Conservation (phyloP, 2,797 vertebrate genomes). For the Pseudotriccus pelzelni region DNA sequence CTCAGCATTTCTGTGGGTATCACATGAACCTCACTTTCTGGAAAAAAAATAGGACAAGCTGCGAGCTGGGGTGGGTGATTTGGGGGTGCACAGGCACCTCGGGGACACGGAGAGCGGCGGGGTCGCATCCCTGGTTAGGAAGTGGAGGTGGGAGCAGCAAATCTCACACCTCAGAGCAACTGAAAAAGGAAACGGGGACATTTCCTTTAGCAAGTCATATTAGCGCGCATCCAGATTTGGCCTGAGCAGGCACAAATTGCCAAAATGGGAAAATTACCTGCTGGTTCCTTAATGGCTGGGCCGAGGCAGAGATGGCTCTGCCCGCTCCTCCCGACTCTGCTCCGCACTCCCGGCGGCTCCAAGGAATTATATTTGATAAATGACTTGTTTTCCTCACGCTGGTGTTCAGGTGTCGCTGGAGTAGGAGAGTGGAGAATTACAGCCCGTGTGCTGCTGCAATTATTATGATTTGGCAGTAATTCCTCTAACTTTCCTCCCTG, state of each 20-base stretch:
- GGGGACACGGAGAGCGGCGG: accelerated
- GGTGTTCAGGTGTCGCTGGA: conserved; percentile 20
- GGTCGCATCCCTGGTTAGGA: background rate
- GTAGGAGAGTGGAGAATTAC: conserved; percentile 6
- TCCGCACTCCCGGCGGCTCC: background rate
- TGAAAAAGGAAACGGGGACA: background rate
- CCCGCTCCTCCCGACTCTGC: background rate
- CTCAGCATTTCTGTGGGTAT: background rate
- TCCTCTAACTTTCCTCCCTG: conserved; percentile 35
- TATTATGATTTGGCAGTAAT: conserved; percentile 54
- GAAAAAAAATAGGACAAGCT: background rate
- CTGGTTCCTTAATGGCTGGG: background rate
- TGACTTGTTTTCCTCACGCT: conserved; percentile 11
- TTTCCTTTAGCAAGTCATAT: background rate
- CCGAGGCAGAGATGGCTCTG: background rate
- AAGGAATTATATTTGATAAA: conserved; percentile 33
- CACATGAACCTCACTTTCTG: background rate
- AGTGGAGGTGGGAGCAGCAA: background rate
- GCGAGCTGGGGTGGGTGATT: background rate
- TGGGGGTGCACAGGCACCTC: background rate
- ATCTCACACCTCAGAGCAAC: accelerated
- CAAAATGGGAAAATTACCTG: background rate
- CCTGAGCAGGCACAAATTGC: background rate
- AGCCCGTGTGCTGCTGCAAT: conserved; percentile 16
- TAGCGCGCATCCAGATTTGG: background rate